These are phyloP conservation scores for Himalopsyche phryganea DNA, from an alignment of 1,140 invertebrate species.

Conservation along the genomic window DNA sequence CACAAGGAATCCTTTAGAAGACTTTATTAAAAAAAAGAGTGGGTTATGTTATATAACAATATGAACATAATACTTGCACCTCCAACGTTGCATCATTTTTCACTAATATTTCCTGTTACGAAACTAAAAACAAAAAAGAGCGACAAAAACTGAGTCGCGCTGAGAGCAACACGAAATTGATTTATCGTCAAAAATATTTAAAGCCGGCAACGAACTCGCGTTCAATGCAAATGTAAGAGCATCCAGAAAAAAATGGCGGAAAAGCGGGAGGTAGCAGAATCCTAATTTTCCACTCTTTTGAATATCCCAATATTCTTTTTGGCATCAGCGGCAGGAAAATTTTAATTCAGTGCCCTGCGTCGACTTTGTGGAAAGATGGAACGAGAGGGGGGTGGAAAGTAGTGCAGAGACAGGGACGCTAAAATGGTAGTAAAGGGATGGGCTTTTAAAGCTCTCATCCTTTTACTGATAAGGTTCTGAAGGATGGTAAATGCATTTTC, in stretches of 20 bases:
- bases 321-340: slow-evolving; percentile 32
- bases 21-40: too few relatives aligned
- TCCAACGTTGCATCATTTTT: too few relatives aligned
- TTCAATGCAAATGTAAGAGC: slow-evolving; percentile 34
- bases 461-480: slow-evolving; percentile 14
- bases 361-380: not conserved
- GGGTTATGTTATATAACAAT: too few relatives aligned
- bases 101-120: too few relatives aligned
- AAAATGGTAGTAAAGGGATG: slow-evolving; percentile 2
- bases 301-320: slow-evolving; percentile 35
- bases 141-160: not conserved
- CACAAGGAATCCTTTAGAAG: too few relatives aligned
- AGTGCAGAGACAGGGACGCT: not conserved
- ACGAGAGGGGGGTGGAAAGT: not conserved
- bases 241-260: slow-evolving; percentile 21
- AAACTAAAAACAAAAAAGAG: too few relatives aligned
- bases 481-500: not conserved
- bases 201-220: slow-evolving; percentile 23
- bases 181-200: slow-evolving; percentile 31
- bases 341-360: slow-evolving; percentile 30
- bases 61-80: too few relatives aligned
- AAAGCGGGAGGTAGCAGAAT: slow-evolving; percentile 28
- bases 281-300: slow-evolving; percentile 36
- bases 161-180: slow-evolving; percentile 20
- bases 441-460: slow-evolving; percentile 13